Base-by-base conservation (phyloP, 2,888 invertebrate genomes). In the Catotricha subobsoleta region DNA sequence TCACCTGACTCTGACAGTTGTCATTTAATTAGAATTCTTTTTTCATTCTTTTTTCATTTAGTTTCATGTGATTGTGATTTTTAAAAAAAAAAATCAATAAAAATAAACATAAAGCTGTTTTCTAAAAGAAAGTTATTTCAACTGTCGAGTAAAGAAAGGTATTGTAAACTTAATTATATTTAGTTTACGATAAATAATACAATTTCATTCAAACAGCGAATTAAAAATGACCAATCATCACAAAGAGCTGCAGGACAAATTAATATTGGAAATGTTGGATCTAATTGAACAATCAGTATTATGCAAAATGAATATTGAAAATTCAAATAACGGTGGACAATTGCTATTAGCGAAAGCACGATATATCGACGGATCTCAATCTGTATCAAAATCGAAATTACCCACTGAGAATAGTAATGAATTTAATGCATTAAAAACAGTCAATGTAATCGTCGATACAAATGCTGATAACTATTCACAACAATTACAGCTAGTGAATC, bases 281-380 rank as follows among this genome's bases (percentile, higher is more conserved):
- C 58, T 86, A 28, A 74, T 83, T 57, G 79, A 87, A 57, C 74
- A 80, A 48, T 74, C 80, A 54, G 69, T 86, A 46, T 60, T 65
- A 37, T 62, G 70, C 20, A 79, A 77, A 56, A 51, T 82, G 2
- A 71, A 74, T 47, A 67, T 86, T 43, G 83, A 87, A 60, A 68
- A 69, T 9, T 62, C 67, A 37, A 71, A 78, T 49, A 72, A 75
- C 41, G 71, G 71, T 49, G 86, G 83, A 1, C 74, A 75, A 54
- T 67, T 76, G 34, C 72, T 81, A 49, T 59, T 87, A 36, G 84
- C 84, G 0, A 84, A 87, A 55, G 66, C 76, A 3, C 69, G 83
- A 39, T 83, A 84, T 50, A 80, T 84, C 38, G 72, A 80, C 66
- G 86, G 86, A 1, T 77, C 78, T 44, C 75, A 71, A 49, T 71